A percentile compares a stretch with the other conserved stretches of the same genome.
Evolutionary conservation across 2,888 invertebrate genomes (phyloP).

Genomic region (Nephrotoma appendiculata): DNA sequence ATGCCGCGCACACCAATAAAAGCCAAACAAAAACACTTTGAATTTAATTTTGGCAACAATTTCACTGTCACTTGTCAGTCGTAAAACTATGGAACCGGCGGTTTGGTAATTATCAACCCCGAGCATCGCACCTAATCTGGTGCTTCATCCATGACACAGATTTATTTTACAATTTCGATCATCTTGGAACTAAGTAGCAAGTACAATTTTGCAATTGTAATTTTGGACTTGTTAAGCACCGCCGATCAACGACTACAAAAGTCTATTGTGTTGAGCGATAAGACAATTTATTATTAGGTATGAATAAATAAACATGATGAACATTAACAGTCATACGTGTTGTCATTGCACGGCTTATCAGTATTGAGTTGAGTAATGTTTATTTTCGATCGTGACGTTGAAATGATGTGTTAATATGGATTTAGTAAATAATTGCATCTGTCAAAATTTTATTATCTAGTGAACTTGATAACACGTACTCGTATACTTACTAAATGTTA

Average conservation of each 20-base stretch:
- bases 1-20: background rate
- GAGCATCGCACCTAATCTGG: background rate
- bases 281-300: background rate
- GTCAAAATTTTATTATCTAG: too few species aligned
- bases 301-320: background rate
- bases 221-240: background rate
- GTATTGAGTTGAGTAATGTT: background rate
- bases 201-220: background rate
- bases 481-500: too few species aligned
- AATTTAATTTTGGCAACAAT: too few species aligned
- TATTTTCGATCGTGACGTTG: background rate
- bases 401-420: too few species aligned
- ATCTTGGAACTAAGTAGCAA: background rate
- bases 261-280: background rate
- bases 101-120: background rate
- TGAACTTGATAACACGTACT: too few species aligned
- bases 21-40: background rate
- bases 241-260: background rate
- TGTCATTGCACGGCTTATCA: background rate
- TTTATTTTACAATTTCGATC: background rate
- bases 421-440: too few species aligned
- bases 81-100: too few species aligned
- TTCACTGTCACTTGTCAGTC: too few species aligned
- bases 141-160: background rate
- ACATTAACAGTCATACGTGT: background rate